Evolutionary conservation across 2,888 invertebrate species (phyloP), one percentile per base, ranked within the genome.

Genomic region (Trichopoda pennipes): DNA sequence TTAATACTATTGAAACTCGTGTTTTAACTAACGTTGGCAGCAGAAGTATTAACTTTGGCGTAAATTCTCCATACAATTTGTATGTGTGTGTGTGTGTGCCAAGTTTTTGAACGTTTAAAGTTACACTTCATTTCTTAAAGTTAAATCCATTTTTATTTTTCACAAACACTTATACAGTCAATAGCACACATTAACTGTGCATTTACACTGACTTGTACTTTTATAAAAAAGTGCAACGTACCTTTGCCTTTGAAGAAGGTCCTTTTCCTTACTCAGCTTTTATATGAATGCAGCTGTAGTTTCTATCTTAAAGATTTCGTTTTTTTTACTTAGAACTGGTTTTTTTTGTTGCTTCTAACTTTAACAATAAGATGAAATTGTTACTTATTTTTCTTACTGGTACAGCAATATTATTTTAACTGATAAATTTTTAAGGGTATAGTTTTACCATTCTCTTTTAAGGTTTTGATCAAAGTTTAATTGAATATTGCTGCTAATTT

Each of bases 221-320:
- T 61, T 3, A 14, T 9, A 55, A 16, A 56, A 32, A 80, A 80
- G 79, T 61, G 79, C 79, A 80, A 80, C 68, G 79, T 42, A 80
- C 79, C 73, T 80, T 80, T 80, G 79, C 23, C 79, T 80, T 80
- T 80, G 68, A 63, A 68, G 68, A 80, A 80, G 79, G 79, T 74
- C 79, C 53, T 80, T 80, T 60, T 68, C 51, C 19, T 60, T 70
- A 51, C 38, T 64, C 17, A 32, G 23, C 32, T 35, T 16, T 19
- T 68, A 19, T 53, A 47, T 23, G 35, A 6, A 19, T 64, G 56
- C 70, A 70, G 19, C 32, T 58, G 12, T 19, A 64, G 47, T 17
- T 68, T 23, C 53, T 66, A 35, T 78, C 64, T 66, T 53, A 53
- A 60, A 47, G 53, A 60, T 53, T 60, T 78, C 55, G 14, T 38